phyloP scores from a whole-genome alignment of 2,888 invertebrate genomes.

The Dilophus febrilis region DNA sequence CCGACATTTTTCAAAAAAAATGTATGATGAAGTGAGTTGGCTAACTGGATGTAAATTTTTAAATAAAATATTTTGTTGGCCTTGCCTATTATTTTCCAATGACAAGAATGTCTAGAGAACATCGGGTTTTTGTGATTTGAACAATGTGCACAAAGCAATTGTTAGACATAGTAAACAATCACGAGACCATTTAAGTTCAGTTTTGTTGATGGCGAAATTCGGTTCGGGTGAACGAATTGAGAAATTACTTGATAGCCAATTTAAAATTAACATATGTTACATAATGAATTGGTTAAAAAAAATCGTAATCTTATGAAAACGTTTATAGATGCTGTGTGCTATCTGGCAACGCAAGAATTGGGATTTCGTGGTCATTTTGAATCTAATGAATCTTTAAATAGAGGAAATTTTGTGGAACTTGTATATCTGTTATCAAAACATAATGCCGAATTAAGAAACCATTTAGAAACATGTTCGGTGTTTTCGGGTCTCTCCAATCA shows the following conservation, averaged over 20 bases:
- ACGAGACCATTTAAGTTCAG: not conserved
- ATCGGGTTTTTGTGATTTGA: not conserved
- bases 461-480: conserved; percentile 13
- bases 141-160: conserved; percentile 1
- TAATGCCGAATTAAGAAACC: conserved; percentile 10
- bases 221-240: not conserved
- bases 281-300: conserved; percentile 13
- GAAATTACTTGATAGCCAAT: not conserved
- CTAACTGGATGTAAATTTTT: no score
- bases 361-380: conserved; percentile 8
- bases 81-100: no score
- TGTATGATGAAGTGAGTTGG: no score
- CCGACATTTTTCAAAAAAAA: no score
- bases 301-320: conserved; percentile 13
- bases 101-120: not conserved
- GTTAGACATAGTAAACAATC: not conserved
- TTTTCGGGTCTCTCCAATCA: conserved; percentile 14
- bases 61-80: no score
- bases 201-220: not conserved
- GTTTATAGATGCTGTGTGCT: conserved; percentile 9
- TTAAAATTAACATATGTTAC: conserved; percentile 1
- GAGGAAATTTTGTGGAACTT: conserved; percentile 12
- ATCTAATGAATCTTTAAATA: conserved; percentile 10
- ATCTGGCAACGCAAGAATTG: conserved; percentile 11
- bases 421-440: conserved; percentile 11